Conservation (phyloP, 2,888 invertebrate species). For the Apodemia hepburni region DNA sequence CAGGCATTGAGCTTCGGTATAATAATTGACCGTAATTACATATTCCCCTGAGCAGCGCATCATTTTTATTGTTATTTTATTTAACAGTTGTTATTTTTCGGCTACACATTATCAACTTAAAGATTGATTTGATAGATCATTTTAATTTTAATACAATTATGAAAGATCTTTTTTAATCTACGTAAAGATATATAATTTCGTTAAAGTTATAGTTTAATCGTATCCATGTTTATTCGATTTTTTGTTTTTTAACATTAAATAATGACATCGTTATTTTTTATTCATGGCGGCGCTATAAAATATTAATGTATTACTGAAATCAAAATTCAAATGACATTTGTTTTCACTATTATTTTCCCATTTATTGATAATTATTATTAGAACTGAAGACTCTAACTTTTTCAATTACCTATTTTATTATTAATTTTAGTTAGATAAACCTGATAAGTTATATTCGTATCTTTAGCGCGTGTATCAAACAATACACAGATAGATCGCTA, state of each 20-base stretch:
- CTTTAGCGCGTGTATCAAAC: slow-evolving; percentile 41
- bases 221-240: too few relatives aligned
- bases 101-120: slow-evolving; percentile 72
- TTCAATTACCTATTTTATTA: too few relatives aligned
- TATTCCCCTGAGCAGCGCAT: slow-evolving; percentile 75
- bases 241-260: too few relatives aligned
- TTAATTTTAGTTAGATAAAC: slow-evolving; percentile 6
- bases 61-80: slow-evolving; percentile 80
- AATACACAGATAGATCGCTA: slow-evolving; percentile 51
- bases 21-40: slow-evolving; percentile 80
- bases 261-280: too few relatives aligned
- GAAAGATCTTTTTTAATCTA: slow-evolving; percentile 25
- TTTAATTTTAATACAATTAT: slow-evolving; percentile 67
- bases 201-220: background rate
- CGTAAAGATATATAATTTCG: background rate
- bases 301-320: too few relatives aligned
- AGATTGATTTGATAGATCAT: slow-evolving; percentile 79
- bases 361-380: too few relatives aligned
- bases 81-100: slow-evolving; percentile 78
- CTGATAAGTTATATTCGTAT: slow-evolving; percentile 24
- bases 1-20: slow-evolving; percentile 75
- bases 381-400: too few relatives aligned
- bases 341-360: too few relatives aligned
- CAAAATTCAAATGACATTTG: too few relatives aligned
- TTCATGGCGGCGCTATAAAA: too few relatives aligned